Percentiles rank a stretch among this genome's conserved stretches.
These are phyloP conservation scores for Nycticorax nycticorax DNA, from an alignment of 2,113 vertebrate genomes.

Conservation along the genomic window DNA sequence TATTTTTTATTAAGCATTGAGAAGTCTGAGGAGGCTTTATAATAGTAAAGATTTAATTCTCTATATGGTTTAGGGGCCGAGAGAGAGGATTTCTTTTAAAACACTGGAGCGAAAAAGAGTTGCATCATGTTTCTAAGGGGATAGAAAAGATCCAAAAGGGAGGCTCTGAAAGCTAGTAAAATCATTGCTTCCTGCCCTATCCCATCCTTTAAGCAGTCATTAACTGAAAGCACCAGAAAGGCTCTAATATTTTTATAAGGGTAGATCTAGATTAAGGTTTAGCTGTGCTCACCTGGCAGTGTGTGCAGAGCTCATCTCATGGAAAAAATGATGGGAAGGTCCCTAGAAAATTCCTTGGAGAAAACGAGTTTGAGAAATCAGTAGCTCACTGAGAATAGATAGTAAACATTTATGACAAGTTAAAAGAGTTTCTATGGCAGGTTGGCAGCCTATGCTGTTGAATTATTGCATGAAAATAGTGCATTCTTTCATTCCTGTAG, in stretches of 20 bases:
- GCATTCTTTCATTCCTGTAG: neutral
- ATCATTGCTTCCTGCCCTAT: neutral
- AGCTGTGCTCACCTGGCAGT: neutral
- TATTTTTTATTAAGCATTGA: slow-evolving; percentile 55
- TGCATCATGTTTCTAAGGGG: neutral
- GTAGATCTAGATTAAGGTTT: neutral
- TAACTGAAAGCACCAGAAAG: neutral
- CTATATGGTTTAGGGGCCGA: neutral
- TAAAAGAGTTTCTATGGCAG: neutral
- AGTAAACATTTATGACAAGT: neutral
- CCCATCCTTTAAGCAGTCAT: neutral
- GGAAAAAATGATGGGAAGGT: neutral
- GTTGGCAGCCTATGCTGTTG: neutral
- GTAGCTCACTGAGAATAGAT: neutral
- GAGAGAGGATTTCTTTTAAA: neutral
- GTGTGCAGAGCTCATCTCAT: neutral
- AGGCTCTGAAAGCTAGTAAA: neutral
- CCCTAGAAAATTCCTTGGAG: neutral
- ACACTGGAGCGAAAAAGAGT: neutral
- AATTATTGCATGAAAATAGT: neutral
- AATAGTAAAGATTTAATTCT: slow-evolving; percentile 6
- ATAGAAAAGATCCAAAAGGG: neutral
- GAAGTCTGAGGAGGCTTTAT: neutral
- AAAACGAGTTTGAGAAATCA: neutral
- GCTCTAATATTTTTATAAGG: neutral